Evolutionary conservation across 2,113 vertebrate genomes (phyloP), one percentile per base, ranked within the genome.

Genomic region (Scomber japonicus): DNA sequence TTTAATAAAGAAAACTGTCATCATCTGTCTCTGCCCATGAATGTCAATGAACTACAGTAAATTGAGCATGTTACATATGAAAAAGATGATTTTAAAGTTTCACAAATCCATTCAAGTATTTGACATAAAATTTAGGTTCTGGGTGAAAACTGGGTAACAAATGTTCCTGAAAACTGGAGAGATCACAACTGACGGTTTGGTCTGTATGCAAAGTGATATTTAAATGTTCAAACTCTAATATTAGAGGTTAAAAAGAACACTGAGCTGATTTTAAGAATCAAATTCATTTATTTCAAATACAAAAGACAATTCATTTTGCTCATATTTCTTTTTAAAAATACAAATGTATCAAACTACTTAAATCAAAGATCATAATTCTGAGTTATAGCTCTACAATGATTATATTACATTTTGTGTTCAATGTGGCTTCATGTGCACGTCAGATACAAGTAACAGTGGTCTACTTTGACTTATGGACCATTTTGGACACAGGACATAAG

Each of bases 231-330:
- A 71, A 78, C 14, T 24, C 21, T 0, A 4, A 27, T 24, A 13
- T 44, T n/a, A 50, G 16, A 61, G n/a, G 30, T 21, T 81, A 6
- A 77, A 78, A 16, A 69, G 31, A 79, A 50, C 27, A 79, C 63
- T 35, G 60, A 82, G 61, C 9, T 57, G 24, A 70, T 50, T 72
- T 78, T 46, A 76, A 71, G 14, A 59, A 76, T 71, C 13, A 87
- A 76, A 74, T 74, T 27, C 75, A 81, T 90, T 91, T 85, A 88
- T 83, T 92, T 78, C 14, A 84, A 75, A 81, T 84, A 49, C 60
- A 83, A 40, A 86, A 85, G 15, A 80, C 24, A 10, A 70, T 66
- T 75, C 61, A 80, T 81, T 84, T 21, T 68, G 4, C 17, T 81
- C 40, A 60, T 24, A 14, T 71, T 70, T 79, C 0, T 59, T 27